A percentile compares a stretch with the other conserved stretches of the same genome.
phyloP scores from a whole-genome alignment of 2,797 vertebrate species.

The Mallotus villosus region DNA sequence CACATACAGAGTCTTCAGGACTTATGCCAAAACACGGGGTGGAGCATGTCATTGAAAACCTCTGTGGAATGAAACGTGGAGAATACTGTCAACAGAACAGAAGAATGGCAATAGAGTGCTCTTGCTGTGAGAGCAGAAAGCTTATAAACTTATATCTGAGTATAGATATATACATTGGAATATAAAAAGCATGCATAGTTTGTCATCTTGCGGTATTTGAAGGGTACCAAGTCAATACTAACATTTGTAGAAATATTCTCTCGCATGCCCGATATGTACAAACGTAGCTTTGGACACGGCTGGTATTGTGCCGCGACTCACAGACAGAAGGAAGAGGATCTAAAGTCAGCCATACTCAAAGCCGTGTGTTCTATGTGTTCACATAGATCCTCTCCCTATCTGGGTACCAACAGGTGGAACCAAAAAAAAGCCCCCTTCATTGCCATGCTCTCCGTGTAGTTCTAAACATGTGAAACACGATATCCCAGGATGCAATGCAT shows the following conservation, averaged over 20 bases:
- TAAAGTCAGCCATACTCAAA: not conserved
- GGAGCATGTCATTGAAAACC: conserved; percentile 70
- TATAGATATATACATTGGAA: conserved; percentile 78
- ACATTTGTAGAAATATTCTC: conserved; percentile 58
- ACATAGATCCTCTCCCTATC: conserved; percentile 28
- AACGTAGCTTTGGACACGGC: conserved; percentile 54
- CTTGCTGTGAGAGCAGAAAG: conserved; percentile 78
- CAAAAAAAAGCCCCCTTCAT: not conserved
- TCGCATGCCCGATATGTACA: conserved; percentile 63
- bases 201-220: conserved; percentile 76
- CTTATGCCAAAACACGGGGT: conserved; percentile 68
- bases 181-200: conserved; percentile 89
- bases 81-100: conserved; percentile 86
- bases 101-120: conserved; percentile 79
- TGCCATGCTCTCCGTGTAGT: too few relatives aligned
- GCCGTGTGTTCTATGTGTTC: conserved; percentile 20
- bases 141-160: conserved; percentile 80
- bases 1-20: conserved; percentile 59
- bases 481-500: too few relatives aligned
- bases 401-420: conserved; percentile 14
- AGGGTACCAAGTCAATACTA: conserved; percentile 71
- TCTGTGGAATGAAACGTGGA: conserved; percentile 78
- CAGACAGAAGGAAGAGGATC: conserved; percentile 29
- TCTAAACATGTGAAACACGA: not conserved
- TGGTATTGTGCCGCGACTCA: conserved; percentile 52